Base-by-base conservation (phyloP, 2,113 vertebrate genomes). In the Zonotrichia leucophrys region DNA sequence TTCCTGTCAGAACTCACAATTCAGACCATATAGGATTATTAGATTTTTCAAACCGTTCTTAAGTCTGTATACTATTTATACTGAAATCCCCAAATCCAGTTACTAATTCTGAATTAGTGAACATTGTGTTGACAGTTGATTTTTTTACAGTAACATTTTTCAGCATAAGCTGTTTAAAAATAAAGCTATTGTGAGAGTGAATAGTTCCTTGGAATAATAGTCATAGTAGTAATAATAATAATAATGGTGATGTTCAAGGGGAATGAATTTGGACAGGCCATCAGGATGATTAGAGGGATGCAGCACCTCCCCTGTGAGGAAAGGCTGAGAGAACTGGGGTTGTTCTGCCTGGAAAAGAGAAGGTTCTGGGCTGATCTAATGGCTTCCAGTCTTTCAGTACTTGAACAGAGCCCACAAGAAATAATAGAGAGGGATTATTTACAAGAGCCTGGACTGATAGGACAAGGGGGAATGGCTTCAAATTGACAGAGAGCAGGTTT, bases 141-240 rank as follows among this genome's bases (percentile, higher is more conserved):
- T 93, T 94, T 95, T 83, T 94, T 77, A 37, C 50, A 77, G 55
- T 60, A 91, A 82, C 3, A 6, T 89, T 89, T 91, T 84, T 81
- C 35, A 87, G 14, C 21, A 39, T 72, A 79, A 95, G 11, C n/a
- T 81, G 12, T 95, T 90, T 64, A 62, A 87, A 87, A 91, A 81
- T 46, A 79, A 87, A 79, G 20, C 49, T 68, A 3, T 19, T 41
- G 9, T 83, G 77, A 89, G 31, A 84, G 6, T 69, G 62, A 89
- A 46, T 73, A 64, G 39, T 47, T 39, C 25, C 46, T 35, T 69
- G 50, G 20, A 22, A 49, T 59, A 94, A 18, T 70, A 59, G 33
- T 44, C 30, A 20, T 11, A 33, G 15, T 47, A 69, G 4, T 21
- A 37, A 7, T 37, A 4, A 22, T 47, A 47, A 47, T 12, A 23